Evolutionary conservation across 2,797 vertebrate genomes (phyloP), one percentile per base, ranked within the genome.

Genomic region (Sebastes aleutianus): DNA sequence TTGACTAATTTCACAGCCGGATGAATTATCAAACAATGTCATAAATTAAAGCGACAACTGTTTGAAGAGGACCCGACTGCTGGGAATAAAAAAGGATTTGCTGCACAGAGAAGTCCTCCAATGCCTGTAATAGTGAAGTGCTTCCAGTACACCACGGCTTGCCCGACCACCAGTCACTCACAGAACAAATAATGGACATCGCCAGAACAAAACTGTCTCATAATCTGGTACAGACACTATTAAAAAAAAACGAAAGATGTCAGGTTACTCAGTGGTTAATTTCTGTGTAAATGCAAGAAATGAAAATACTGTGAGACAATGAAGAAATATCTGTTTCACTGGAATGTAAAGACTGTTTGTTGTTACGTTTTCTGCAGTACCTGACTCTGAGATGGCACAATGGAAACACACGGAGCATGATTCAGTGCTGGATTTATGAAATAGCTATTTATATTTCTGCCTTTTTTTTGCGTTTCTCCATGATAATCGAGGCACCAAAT

Each of bases 331-430:
- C 14, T 72, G 63, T 61, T 84, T 85, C 47, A 73, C 3, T 68
- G 69, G 72, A 79, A 78, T 71, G 64, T 83, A 68, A 79, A 77
- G 82, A 82, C 65, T 47, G 64, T 67, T 84, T 79, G 27, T 74
- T 71, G 57, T 62, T 57, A 74, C 31, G 11, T 67, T 36, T 14
- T 64, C 67, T 84, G 71, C 70, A 83, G 74, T 61, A 77, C 68
- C 70, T 61, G 74, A 83, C 67, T 73, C 67, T 73, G 72, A 84
- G 73, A 86, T 68, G 86, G 85, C 85, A 90, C 88, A 90, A 89
- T 59, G 63, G 68, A 83, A 62, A 81, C 70, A 76, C 69, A 12
- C 66, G 56, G 64, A 71, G 80, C 80, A 65, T 11, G 16, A 79
- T 57, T 75, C 67, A 77, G 56, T 53, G 79, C 70, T 72, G 54